phyloP scores from a whole-genome alignment of 2,113 vertebrate species.

The Ceuthmochares aereus region DNA sequence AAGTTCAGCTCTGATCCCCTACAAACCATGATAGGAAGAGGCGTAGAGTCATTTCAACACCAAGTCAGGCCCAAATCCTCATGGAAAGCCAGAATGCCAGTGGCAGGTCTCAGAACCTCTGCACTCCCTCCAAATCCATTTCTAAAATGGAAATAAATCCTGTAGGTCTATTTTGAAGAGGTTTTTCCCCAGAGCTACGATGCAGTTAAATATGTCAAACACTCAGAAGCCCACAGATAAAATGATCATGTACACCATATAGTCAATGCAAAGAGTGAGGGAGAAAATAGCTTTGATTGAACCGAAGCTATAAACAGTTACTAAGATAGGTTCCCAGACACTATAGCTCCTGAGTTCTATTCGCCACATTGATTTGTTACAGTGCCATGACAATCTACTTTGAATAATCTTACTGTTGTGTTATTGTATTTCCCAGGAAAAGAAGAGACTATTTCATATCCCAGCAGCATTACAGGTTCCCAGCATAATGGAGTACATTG shows the following conservation, averaged over 20 bases:
- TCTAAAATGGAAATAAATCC: background rate
- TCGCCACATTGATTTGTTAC: background rate
- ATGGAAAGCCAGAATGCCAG: fast-evolving
- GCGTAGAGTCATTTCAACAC: background rate
- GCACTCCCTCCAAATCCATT: background rate
- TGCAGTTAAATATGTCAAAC: background rate
- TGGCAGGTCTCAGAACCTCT: background rate
- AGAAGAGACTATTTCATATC: background rate
- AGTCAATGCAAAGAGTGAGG: background rate
- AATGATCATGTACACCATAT: background rate
- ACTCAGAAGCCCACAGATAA: background rate
- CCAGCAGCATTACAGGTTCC: background rate
- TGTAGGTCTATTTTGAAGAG: background rate
- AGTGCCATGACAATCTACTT: background rate
- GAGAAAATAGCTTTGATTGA: background rate
- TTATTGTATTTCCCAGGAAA: background rate
- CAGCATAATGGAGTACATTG: fast-evolving
- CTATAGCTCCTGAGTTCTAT: background rate
- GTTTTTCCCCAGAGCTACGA: background rate
- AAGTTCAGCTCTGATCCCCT: background rate
- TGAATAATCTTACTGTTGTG: background rate
- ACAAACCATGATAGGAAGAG: background rate
- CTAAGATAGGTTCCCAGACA: background rate
- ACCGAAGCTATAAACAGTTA: constrained; percentile 8
- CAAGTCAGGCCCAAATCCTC: background rate